These are phyloP conservation scores for Dryoscopus gambensis DNA, from an alignment of 2,113 vertebrate species.

Conservation along the genomic window DNA sequence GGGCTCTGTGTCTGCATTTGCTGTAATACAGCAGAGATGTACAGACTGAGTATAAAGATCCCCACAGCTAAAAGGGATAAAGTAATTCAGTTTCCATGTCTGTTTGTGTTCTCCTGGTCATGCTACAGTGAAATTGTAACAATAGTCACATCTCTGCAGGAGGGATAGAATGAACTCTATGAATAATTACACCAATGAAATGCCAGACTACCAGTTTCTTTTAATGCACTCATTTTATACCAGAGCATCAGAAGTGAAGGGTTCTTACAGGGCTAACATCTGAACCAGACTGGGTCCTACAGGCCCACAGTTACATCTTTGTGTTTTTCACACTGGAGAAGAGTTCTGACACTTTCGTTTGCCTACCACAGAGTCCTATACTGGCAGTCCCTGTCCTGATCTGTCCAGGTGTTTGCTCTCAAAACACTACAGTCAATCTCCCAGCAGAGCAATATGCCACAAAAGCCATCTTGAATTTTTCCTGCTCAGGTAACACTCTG, in stretches of 20 bases:
- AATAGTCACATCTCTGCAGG: background rate
- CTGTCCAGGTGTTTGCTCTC: background rate
- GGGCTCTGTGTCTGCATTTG: background rate
- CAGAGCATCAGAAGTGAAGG: background rate
- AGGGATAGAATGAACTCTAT: background rate
- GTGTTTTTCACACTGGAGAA: background rate
- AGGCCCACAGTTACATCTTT: background rate
- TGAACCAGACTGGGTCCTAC: background rate
- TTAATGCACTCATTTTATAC: background rate
- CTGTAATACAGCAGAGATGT: background rate
- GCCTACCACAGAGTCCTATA: background rate
- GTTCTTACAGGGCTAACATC: background rate
- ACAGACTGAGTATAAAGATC: background rate
- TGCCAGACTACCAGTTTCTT: background rate
- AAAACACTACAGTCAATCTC: background rate
- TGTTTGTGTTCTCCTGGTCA: background rate
- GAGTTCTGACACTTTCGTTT: background rate
- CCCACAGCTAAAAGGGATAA: conserved; percentile 12
- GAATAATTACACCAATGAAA: background rate
- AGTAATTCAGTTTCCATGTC: conserved; percentile 18
- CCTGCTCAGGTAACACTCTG: background rate
- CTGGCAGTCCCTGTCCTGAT: background rate
- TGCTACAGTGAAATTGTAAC: background rate
- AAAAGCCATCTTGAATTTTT: background rate
- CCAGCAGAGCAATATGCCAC: background rate